phyloP scores from a whole-genome alignment of 2,113 vertebrate species.

The Channa maculata region DNA sequence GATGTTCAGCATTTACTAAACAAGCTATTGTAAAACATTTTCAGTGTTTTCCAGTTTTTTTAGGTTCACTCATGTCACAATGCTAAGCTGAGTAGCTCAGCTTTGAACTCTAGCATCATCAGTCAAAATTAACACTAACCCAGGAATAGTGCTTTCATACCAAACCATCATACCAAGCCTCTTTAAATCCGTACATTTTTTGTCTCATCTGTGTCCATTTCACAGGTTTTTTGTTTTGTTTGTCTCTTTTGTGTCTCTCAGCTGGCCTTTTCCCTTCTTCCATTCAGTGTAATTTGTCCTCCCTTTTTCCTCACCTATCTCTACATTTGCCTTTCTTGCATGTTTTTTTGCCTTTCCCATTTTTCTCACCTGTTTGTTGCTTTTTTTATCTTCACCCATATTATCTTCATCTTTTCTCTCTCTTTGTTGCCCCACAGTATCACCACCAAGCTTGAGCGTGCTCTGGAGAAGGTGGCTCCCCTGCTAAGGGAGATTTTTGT shows the following conservation, averaged over 20 bases:
- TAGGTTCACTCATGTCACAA: too few relatives aligned
- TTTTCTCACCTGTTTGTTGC: constrained; percentile 26
- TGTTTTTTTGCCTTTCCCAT: not conserved
- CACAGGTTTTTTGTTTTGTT: constrained; percentile 15
- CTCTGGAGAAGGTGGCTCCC: constrained; percentile 98
- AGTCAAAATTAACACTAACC: constrained; percentile 40
- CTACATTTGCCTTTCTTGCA: not conserved
- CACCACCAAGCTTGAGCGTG: constrained; percentile 98
- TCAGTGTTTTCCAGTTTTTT: not conserved
- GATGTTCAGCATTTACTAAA: not conserved
- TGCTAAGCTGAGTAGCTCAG: too few relatives aligned
- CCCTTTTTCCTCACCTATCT: constrained; percentile 8
- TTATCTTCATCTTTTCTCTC: constrained; percentile 19
- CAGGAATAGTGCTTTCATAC: constrained; percentile 42
- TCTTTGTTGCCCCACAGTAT: constrained; percentile 84
- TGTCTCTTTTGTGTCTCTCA: constrained; percentile 2
- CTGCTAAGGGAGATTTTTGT: constrained; percentile 98
- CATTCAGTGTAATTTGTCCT: constrained; percentile 8
- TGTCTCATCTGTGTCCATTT: constrained; percentile 34
- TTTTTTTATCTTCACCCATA: constrained; percentile 12
- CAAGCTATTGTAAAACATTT: not conserved
- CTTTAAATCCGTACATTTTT: constrained; percentile 29
- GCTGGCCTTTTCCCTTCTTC: not conserved
- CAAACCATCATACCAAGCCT: constrained; percentile 13
- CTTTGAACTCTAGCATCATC: too few relatives aligned